Conservation (phyloP, 2,888 invertebrate genomes). For the Ophion ellenae region DNA sequence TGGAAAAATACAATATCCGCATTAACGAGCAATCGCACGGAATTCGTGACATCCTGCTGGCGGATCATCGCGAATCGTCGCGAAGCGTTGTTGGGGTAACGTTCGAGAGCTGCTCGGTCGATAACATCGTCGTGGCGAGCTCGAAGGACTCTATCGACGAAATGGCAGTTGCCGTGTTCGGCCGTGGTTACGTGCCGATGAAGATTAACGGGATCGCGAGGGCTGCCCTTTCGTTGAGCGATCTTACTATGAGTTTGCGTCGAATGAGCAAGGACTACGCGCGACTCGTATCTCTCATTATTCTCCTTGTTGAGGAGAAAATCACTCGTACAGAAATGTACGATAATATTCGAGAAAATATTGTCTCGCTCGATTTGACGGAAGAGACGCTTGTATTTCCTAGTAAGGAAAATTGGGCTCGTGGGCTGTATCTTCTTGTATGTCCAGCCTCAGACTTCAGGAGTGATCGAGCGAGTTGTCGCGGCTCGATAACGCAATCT, state of each 20-base stretch:
- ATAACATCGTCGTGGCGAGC: slow-evolving; percentile 72
- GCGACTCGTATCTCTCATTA: slow-evolving; percentile 73
- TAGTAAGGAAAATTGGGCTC: slow-evolving; percentile 74
- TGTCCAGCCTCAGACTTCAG: slow-evolving; percentile 72
- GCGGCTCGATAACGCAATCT: slow-evolving; percentile 76
- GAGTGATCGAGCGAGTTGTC: background rate
- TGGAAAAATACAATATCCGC: slow-evolving; percentile 83
- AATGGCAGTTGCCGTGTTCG: slow-evolving; percentile 71
- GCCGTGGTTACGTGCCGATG: slow-evolving; percentile 72
- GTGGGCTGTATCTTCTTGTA: slow-evolving; percentile 84
- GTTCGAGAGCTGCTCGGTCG: slow-evolving; percentile 73
- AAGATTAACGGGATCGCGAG: slow-evolving; percentile 69
- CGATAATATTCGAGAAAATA: slow-evolving; percentile 71
- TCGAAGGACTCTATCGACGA: slow-evolving; percentile 73
- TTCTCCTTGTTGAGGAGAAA: slow-evolving; percentile 75
- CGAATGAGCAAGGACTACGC: slow-evolving; percentile 73
- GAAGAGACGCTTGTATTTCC: slow-evolving; percentile 75
- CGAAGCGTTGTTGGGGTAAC: slow-evolving; percentile 66
- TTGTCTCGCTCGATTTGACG: slow-evolving; percentile 70
- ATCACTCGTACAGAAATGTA: slow-evolving; percentile 74
- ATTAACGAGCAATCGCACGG: slow-evolving; percentile 78
- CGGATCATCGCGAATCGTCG: slow-evolving; percentile 48
- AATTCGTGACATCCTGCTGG: slow-evolving; percentile 70
- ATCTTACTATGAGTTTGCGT: slow-evolving; percentile 46
- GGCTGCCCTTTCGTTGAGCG: slow-evolving; percentile 9